Percentiles rank a stretch among this genome's conserved stretches.
phyloP scores from a whole-genome alignment of 1,140 invertebrate species.

The Drosophila asahinai region DNA sequence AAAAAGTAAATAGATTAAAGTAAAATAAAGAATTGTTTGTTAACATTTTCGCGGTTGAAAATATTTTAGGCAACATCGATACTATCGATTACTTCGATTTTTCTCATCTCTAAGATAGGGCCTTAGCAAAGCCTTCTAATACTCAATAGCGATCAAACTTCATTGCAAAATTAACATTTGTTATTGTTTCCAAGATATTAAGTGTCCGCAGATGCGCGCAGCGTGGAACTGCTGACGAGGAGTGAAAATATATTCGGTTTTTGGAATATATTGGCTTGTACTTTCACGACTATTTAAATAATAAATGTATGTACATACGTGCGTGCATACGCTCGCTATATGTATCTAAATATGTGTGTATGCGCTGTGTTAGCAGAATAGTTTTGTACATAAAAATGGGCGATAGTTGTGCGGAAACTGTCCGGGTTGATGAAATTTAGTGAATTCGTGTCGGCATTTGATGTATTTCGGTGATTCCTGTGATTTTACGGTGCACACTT shows the following conservation, averaged over 20 bases:
- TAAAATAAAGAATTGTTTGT: too few relatives aligned
- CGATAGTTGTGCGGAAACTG: slow-evolving; percentile 17
- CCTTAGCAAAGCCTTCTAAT: slow-evolving; percentile 16
- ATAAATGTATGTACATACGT: slow-evolving; percentile 48
- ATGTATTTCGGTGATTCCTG: not conserved
- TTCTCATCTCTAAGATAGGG: too few relatives aligned
- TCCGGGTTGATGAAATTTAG: not conserved
- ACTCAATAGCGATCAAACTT: slow-evolving; percentile 48
- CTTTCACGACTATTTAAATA: slow-evolving; percentile 16
- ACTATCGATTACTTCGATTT: too few relatives aligned
- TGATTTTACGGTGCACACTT: not conserved
- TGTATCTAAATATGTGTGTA: slow-evolving; percentile 45
- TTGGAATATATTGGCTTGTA: slow-evolving; percentile 30
- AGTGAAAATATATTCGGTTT: slow-evolving; percentile 15
- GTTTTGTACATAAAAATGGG: slow-evolving; percentile 32
- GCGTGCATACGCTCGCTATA: slow-evolving; percentile 37
- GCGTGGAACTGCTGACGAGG: slow-evolving; percentile 2
- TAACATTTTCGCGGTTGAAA: too few relatives aligned
- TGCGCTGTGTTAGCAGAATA: slow-evolving; percentile 30
- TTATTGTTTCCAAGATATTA: slow-evolving; percentile 36
- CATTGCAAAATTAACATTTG: slow-evolving; percentile 52
- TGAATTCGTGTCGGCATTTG: not conserved
- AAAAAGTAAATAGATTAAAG: too few relatives aligned
- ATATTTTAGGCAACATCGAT: too few relatives aligned
- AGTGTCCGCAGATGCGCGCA: slow-evolving; percentile 18